These are phyloP conservation scores for Oligia strigilis DNA, from an alignment of 2,888 invertebrate species.

Conservation along the genomic window DNA sequence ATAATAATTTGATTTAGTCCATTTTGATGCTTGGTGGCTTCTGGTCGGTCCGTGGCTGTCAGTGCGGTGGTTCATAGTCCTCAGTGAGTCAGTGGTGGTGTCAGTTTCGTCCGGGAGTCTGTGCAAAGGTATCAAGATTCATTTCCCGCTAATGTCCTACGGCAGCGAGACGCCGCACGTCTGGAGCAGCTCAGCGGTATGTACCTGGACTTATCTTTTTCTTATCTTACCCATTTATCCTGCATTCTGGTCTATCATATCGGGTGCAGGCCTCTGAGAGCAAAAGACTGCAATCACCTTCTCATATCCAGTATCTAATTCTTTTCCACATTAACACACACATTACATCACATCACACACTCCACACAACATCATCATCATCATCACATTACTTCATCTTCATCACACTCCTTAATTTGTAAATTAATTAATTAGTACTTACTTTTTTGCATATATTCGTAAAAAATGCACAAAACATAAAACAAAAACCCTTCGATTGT, in stretches of 20 bases:
- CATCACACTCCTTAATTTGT: too few species aligned
- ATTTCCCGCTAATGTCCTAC: slow-evolving; percentile 91
- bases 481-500: too few species aligned
- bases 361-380: too few species aligned
- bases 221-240: not conserved
- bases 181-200: slow-evolving; percentile 88
- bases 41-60: slow-evolving; percentile 58
- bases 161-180: slow-evolving; percentile 90
- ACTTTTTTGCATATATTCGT: too few species aligned
- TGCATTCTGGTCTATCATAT: not conserved
- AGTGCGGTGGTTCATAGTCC: slow-evolving; percentile 11
- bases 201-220: slow-evolving; percentile 50
- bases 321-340: too few species aligned
- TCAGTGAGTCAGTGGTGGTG: slow-evolving; percentile 59
- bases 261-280: too few species aligned
- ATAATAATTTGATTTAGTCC: slow-evolving; percentile 85
- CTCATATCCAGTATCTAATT: too few species aligned
- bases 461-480: too few species aligned
- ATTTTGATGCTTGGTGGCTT: slow-evolving; percentile 68
- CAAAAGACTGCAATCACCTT: too few species aligned
- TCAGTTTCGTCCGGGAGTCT: slow-evolving; percentile 72
- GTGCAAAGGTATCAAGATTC: slow-evolving; percentile 87
- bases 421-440: too few species aligned
- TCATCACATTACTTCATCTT: too few species aligned
- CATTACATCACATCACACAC: too few species aligned